Conservation (phyloP, 1,140 invertebrate species). For the Cryptotermes secundus region DNA sequence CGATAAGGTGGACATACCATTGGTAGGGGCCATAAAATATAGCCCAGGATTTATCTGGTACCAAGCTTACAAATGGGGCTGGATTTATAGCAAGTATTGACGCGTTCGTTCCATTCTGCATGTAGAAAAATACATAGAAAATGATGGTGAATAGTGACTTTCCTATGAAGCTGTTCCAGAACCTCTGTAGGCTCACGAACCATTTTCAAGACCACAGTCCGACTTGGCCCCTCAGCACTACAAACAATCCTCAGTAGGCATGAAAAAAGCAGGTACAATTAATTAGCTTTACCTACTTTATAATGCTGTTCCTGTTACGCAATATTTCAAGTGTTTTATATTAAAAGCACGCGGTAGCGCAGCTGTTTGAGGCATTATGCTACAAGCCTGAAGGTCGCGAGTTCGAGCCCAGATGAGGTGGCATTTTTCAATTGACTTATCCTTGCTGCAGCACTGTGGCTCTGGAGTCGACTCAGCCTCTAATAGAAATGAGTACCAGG, state of each 20-base stretch:
- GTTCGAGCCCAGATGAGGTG: too few relatives aligned
- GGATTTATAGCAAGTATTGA: background rate
- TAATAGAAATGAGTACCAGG: too few relatives aligned
- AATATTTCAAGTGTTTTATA: background rate
- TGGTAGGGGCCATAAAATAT: too few relatives aligned
- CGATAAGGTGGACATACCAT: too few relatives aligned
- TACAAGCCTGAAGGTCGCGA: too few relatives aligned
- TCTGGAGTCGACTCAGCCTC: too few relatives aligned
- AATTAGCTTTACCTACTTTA: background rate
- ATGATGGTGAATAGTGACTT: background rate
- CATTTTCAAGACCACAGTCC: background rate
- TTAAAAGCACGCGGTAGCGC: too few relatives aligned
- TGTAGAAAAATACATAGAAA: background rate
- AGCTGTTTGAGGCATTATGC: too few relatives aligned
- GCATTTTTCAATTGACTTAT: too few relatives aligned
- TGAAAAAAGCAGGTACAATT: background rate
- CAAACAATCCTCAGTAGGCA: background rate
- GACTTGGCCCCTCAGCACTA: background rate
- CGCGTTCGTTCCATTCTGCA: background rate
- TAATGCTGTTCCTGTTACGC: background rate
- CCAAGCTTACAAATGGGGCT: background rate
- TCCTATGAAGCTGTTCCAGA: background rate
- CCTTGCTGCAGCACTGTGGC: too few relatives aligned
- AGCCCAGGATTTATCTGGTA: background rate
- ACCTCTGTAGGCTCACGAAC: background rate